Evolutionary conservation across 1,140 invertebrate species (phyloP).

Genomic region (Nixonia krombeini): DNA sequence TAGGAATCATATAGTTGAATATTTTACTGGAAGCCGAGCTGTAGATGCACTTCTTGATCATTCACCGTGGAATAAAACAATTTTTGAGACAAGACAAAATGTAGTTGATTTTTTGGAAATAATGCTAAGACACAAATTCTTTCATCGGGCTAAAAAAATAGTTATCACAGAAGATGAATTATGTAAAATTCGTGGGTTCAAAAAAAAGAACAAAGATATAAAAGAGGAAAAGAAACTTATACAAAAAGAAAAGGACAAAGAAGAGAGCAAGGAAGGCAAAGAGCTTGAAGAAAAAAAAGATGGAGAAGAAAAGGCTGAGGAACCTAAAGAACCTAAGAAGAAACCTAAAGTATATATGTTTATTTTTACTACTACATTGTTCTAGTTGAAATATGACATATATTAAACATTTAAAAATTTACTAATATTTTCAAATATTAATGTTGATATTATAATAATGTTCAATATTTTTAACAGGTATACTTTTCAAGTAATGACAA

Average conservation of each 20-base stretch:
- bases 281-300: conserved; percentile 70
- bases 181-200: conserved; percentile 74
- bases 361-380: too few relatives aligned
- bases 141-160: conserved; percentile 93
- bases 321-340: conserved; percentile 53
- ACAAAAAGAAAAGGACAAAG: conserved; percentile 59
- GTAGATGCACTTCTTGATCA: conserved; percentile 89
- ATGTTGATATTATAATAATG: too few relatives aligned
- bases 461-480: too few relatives aligned
- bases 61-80: conserved; percentile 90
- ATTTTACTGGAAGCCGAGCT: conserved; percentile 95
- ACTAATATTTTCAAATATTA: too few relatives aligned
- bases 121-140: conserved; percentile 94
- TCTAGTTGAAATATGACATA: too few relatives aligned
- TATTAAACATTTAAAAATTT: too few relatives aligned
- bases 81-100: conserved; percentile 87
- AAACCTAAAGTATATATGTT: conserved; percentile 60
- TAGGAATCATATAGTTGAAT: conserved; percentile 94
- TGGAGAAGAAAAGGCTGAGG: conserved; percentile 47
- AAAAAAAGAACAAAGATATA: conserved; percentile 79
- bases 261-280: conserved; percentile 70
- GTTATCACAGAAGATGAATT: conserved; percentile 67
- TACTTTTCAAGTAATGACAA: too few relatives aligned
- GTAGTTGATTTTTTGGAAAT: conserved; percentile 85
- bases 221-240: conserved; percentile 69